Conservation (phyloP, 2,113 vertebrate species). For the Bothrops jararaca region DNA sequence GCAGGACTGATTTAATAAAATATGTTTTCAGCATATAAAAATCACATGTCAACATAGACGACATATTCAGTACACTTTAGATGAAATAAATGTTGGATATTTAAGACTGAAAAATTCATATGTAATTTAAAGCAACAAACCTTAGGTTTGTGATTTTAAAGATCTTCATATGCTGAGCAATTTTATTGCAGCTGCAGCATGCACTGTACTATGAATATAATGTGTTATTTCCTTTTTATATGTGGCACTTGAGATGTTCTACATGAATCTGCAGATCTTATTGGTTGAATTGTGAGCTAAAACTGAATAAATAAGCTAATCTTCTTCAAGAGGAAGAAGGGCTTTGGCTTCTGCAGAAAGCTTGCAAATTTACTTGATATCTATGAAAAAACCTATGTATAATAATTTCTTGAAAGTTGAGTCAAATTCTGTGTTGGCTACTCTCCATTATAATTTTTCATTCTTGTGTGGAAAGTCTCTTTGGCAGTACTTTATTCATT, state of each 20-base stretch:
- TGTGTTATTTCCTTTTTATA: background rate
- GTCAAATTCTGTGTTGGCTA: background rate
- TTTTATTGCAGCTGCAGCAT: background rate
- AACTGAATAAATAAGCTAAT: background rate
- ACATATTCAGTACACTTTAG: background rate
- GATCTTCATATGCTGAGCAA: background rate
- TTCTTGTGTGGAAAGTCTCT: background rate
- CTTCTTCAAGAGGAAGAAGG: background rate
- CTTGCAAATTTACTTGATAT: background rate
- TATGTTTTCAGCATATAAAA: background rate
- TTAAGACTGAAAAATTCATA: background rate
- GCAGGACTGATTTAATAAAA: background rate
- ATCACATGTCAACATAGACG: background rate
- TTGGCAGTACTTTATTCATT: background rate
- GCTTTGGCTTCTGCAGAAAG: background rate
- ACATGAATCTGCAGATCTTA: background rate
- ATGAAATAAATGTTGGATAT: background rate
- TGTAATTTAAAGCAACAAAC: background rate
- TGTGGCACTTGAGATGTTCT: background rate
- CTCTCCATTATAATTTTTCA: background rate
- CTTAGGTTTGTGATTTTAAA: background rate
- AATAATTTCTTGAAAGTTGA: background rate
- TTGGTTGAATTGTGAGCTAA: background rate
- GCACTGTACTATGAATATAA: background rate
- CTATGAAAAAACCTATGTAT: background rate